Percentiles rank a stretch among this genome's conserved stretches.
These are phyloP conservation scores for Nothura maculosa DNA, from an alignment of 2,797 vertebrate species.

Conservation along the genomic window DNA sequence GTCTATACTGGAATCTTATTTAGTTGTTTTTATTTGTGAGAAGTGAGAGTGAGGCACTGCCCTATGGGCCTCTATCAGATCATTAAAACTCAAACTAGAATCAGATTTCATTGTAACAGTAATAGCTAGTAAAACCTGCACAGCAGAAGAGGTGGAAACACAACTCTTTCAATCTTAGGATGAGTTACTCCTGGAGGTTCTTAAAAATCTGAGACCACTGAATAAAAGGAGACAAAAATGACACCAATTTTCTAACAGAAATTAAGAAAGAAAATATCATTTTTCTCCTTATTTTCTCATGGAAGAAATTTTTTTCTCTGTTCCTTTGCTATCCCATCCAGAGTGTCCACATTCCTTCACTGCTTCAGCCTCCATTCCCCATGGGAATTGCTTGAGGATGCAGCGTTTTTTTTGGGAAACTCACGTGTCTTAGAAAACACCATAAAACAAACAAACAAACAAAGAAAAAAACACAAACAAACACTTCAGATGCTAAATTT, in stretches of 20 bases:
- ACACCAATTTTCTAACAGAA: background rate
- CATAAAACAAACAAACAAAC: background rate
- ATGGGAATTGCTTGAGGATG: fast-evolving
- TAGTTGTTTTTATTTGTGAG: background rate
- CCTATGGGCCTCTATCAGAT: background rate
- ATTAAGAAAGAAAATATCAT: background rate
- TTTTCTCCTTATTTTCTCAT: background rate
- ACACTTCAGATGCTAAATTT: background rate
- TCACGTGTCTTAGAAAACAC: background rate
- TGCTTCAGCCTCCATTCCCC: background rate
- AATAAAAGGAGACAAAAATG: background rate
- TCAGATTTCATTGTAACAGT: background rate
- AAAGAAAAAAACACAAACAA: no score
- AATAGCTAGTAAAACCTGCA: background rate
- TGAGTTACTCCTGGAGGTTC: background rate
- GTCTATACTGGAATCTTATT: background rate
- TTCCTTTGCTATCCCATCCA: background rate
- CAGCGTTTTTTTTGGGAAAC: background rate
- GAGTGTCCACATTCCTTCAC: background rate
- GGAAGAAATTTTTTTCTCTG: background rate
- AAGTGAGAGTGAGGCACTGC: background rate
- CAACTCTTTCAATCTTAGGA: background rate
- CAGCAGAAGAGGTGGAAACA: background rate
- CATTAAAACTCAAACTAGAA: background rate
- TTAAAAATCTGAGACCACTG: background rate